Base-by-base conservation (phyloP, 2,888 invertebrate species). In the Phymatocera aterrima region DNA sequence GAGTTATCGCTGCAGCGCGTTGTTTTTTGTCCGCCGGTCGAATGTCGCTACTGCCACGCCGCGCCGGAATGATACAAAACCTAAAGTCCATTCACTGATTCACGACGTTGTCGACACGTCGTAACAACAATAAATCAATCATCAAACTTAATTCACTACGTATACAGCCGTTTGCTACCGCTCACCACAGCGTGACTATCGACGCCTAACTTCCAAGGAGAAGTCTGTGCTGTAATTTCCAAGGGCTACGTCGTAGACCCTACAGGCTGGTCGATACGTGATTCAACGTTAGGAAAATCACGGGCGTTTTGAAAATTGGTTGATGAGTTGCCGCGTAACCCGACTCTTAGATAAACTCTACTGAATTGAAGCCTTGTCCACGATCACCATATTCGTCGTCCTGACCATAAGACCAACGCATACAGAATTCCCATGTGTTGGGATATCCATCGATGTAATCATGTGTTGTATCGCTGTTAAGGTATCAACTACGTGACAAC, bases 81-180 rank as follows among this genome's bases (percentile, higher is more conserved):
- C 37, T 70, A 51, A 74, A 74, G 74, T 74, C 74, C 74, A 74
- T 74, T 74, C 54, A 74, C 51, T 34, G 74, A 74, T 74, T 74
- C 74, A 34, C 74, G 34, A n/a, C 74, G 37, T 54, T 54, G 37
- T 51, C 37, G 54, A 54, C 34, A 54, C 54, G 34, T 21, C 51
- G 51, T 34, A 74, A 54, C 54, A 74, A 54, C 54, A 74, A 74
- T 74, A 74, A 74, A 74, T 74, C 74, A 74, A 74, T 54, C 54
- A 70, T 70, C 40, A 54, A 74, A 54, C 74, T 54, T 74, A 48
- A 48, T 70, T 48, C 28, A 70, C 31, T 48, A 28, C 46, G 54
- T 51, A 28, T 31, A 70, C 74, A n/a, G n/a, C n/a, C 54, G 74
- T 74, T 51, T 74, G 51, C 37, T 74, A 34, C 54, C 54, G 31